Percentiles rank a stretch among this genome's conserved stretches.
Evolutionary conservation across 2,797 vertebrate genomes (phyloP).

Genomic region (Gambelia wislizenii): DNA sequence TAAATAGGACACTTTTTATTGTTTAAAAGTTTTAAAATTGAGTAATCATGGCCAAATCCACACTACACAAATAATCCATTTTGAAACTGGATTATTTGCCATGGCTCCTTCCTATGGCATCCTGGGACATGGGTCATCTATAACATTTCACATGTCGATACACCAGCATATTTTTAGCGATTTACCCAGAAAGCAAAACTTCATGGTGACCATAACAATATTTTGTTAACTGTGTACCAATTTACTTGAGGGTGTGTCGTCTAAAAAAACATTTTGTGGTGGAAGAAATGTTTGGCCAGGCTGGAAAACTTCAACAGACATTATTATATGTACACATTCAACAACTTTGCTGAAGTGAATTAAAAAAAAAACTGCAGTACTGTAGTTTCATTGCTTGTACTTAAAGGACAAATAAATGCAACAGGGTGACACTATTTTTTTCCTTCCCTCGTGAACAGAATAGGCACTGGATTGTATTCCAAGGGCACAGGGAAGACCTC

Average conservation of each 20-base stretch:
- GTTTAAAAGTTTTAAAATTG: neutral
- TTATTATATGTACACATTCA: neutral
- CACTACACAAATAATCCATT: too few relatives aligned
- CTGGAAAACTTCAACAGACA: neutral
- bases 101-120: too few relatives aligned
- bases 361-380: neutral
- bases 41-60: too few relatives aligned
- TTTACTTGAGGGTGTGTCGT: neutral
- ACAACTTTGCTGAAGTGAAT: neutral
- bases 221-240: neutral
- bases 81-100: too few relatives aligned
- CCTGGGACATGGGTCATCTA: too few relatives aligned
- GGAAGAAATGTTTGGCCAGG: neutral
- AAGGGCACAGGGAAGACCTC: neutral
- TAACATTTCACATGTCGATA: neutral
- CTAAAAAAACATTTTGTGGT: neutral
- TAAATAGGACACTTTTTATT: neutral
- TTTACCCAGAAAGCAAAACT: neutral
- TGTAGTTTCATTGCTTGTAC: neutral
- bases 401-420: conserved; percentile 2
- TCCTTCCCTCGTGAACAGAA: neutral
- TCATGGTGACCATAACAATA: neutral
- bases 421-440: neutral
- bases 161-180: neutral
- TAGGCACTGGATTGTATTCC: neutral